Percentiles rank a stretch among this genome's conserved stretches.
These are phyloP conservation scores for Drosophila flavopinicola DNA, from an alignment of 2,888 invertebrate genomes.

Conservation along the genomic window DNA sequence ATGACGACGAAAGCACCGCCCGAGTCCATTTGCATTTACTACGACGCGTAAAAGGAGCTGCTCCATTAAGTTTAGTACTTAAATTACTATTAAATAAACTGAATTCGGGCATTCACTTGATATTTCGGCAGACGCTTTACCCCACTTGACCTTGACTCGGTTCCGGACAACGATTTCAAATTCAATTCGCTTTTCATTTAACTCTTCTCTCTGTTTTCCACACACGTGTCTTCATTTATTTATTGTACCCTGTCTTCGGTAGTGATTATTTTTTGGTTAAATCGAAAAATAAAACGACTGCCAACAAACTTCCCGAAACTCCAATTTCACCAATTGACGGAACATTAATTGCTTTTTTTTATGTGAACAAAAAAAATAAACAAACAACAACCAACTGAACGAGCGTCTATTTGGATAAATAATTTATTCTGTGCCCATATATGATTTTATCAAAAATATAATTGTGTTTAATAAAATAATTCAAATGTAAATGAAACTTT, in stretches of 20 bases:
- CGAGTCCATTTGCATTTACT: conserved; percentile 46
- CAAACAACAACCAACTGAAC: background rate
- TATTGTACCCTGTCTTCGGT: conserved; percentile 56
- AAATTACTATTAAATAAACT: conserved; percentile 1
- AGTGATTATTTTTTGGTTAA: conserved; percentile 60
- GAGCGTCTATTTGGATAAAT: conserved; percentile 43
- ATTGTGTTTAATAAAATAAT: conserved; percentile 53
- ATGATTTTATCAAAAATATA: conserved; percentile 55
- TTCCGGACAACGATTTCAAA: conserved; percentile 40
- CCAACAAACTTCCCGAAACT: conserved; percentile 38
- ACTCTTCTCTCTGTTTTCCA: conserved; percentile 42
- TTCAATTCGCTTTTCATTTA: conserved; percentile 35
- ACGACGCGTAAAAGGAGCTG: conserved; percentile 50
- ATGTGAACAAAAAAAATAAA: conserved; percentile 38
- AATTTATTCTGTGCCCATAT: conserved; percentile 28
- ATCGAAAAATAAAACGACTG: conserved; percentile 55
- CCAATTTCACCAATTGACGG: conserved; percentile 70
- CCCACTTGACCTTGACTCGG: conserved; percentile 43
- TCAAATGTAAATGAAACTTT: conserved; percentile 26
- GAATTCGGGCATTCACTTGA: background rate
- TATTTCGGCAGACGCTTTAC: conserved; percentile 8
- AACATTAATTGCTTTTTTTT: conserved; percentile 62
- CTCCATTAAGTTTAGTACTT: conserved; percentile 37
- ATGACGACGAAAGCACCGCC: conserved; percentile 68
- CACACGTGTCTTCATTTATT: conserved; percentile 63